Percentiles rank a stretch among this genome's conserved stretches.
Conservation (phyloP, 1,140 invertebrate genomes). For the Delia radicum region DNA sequence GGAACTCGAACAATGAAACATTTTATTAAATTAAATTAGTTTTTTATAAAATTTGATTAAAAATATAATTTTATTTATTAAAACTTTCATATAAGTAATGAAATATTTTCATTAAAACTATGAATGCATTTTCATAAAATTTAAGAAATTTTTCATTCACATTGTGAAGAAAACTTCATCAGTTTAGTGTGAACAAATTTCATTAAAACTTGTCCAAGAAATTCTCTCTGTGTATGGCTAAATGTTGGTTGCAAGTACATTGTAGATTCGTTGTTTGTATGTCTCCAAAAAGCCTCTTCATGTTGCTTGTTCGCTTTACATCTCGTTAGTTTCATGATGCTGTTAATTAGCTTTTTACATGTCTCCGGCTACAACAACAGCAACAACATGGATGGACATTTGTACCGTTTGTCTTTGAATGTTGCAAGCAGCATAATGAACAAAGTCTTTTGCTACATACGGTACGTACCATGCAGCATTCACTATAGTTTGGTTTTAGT, state of each 20-base stretch:
- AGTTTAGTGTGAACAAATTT: no score
- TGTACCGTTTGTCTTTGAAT: conserved; percentile 14
- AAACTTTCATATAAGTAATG: no score
- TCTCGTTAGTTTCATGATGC: conserved; percentile 26
- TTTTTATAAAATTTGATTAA: no score
- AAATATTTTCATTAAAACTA: no score
- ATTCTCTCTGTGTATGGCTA: background rate
- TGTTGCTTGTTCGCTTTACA: conserved; percentile 1
- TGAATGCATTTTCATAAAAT: no score
- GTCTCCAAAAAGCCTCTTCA: background rate
- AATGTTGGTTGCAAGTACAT: background rate
- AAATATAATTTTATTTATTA: no score
- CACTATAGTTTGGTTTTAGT: background rate
- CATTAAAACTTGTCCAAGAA: no score
- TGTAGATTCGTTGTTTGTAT: background rate
- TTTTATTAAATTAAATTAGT: no score
- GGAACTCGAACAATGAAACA: no score
- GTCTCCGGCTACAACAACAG: conserved; percentile 5
- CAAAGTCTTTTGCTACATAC: background rate
- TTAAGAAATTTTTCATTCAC: no score
- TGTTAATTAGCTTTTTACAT: conserved; percentile 30
- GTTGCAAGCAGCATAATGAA: background rate
- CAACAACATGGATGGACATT: background rate
- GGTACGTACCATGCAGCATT: background rate
- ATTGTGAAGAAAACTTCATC: no score